phyloP scores from a whole-genome alignment of 2,797 vertebrate species.

The Glyptemys insculpta region DNA sequence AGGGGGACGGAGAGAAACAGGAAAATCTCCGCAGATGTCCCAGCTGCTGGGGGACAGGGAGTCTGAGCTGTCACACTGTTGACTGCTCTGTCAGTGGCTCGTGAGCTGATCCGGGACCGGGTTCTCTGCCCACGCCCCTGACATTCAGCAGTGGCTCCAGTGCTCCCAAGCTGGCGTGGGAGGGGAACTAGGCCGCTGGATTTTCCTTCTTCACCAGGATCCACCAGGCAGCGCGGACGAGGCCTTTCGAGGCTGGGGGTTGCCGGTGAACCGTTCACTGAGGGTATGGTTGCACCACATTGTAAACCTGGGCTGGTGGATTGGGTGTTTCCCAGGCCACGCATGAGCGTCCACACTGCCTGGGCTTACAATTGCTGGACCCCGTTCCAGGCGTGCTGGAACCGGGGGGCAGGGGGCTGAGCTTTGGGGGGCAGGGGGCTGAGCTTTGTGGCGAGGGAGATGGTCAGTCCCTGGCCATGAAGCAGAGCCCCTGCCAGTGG shows the following conservation, averaged over 20 bases:
- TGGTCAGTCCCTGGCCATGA: too few relatives aligned
- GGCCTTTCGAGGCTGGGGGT: background rate
- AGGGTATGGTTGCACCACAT: too few relatives aligned
- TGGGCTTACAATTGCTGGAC: background rate
- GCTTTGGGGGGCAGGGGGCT: too few relatives aligned
- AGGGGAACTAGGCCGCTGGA: background rate
- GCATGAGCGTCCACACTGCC: too few relatives aligned
- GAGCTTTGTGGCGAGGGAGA: too few relatives aligned
- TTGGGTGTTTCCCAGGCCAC: background rate
- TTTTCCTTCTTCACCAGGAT: rapidly evolving
- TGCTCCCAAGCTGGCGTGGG: too few relatives aligned
- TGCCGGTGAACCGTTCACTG: background rate
- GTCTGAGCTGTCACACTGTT: background rate
- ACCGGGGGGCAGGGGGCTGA: too few relatives aligned
- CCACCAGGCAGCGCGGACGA: background rate
- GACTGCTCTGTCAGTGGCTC: background rate
- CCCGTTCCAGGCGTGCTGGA: too few relatives aligned
- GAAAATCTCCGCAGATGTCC: background rate
- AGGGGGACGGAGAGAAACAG: background rate
- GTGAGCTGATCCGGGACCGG: rapidly evolving
- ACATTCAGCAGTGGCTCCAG: background rate
- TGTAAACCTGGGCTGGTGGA: too few relatives aligned
- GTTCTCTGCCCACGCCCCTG: background rate
- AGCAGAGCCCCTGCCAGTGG: too few relatives aligned
- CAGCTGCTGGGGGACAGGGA: background rate